A percentile compares a stretch with the other conserved stretches of the same genome.
Evolutionary conservation across 2,797 vertebrate species (phyloP).

Genomic region (Graptemys geographica): DNA sequence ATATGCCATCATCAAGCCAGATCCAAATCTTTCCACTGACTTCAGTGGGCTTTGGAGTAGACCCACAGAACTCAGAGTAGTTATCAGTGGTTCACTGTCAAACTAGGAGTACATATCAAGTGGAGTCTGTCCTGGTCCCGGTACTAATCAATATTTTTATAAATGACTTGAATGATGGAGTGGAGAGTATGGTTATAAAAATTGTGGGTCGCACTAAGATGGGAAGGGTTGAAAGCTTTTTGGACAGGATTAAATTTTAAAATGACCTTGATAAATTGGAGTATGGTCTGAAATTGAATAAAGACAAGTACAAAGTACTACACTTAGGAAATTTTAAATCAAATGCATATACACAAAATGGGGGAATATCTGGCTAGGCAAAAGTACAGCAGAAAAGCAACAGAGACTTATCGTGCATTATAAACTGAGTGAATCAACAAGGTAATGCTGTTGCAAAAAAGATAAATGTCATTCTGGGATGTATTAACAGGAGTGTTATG

Average conservation of each 20-base stretch:
- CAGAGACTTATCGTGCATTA: neutral
- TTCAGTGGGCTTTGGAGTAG: neutral
- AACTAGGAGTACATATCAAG: neutral
- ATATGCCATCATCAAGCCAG: neutral
- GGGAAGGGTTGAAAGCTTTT: neutral
- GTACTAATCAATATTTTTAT: neutral
- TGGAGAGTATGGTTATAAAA: neutral
- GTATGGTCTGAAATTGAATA: neutral
- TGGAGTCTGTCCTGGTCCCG: neutral
- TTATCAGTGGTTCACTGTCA: neutral
- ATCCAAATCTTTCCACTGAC: neutral
- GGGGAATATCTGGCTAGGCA: neutral
- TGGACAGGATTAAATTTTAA: neutral
- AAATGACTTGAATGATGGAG: neutral
- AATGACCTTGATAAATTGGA: neutral
- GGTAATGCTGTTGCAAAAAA: neutral
- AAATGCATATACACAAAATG: neutral
- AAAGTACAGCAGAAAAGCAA: neutral
- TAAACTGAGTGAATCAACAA: neutral
- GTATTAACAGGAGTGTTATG: neutral
- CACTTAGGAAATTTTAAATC: neutral
- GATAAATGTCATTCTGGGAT: neutral
- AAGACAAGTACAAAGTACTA: neutral
- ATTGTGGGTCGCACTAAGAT: neutral
- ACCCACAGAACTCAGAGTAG: neutral